A percentile compares a stretch with the other conserved stretches of the same genome.
phyloP scores from a whole-genome alignment of 1,140 invertebrate species.

The Calephelis nemesis region DNA sequence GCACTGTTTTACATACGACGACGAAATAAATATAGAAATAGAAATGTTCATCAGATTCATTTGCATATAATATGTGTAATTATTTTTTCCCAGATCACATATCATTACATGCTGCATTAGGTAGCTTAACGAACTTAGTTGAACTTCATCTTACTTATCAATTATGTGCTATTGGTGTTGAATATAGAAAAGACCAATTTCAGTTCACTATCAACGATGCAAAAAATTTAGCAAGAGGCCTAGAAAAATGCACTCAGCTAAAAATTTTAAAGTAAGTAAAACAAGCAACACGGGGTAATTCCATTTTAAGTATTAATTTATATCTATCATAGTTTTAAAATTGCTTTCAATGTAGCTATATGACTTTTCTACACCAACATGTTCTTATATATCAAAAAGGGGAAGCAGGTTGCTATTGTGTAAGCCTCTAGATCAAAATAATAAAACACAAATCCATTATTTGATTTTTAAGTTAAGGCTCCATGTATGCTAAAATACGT shows the following conservation, averaged over 20 bases:
- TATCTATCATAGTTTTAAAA: neutral
- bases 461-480: neutral
- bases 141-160: conserved; percentile 72
- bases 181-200: conserved; percentile 71
- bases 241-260: conserved; percentile 65
- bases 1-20: too few species aligned
- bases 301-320: too few species aligned
- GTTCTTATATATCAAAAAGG: too few species aligned
- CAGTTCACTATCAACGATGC: conserved; percentile 74
- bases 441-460: neutral
- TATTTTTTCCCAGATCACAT: conserved; percentile 65
- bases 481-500: too few species aligned
- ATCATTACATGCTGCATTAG: conserved; percentile 70
- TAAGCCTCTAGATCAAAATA: too few species aligned
- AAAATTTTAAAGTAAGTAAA: conserved; percentile 58
- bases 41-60: too few species aligned
- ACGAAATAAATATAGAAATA: too few species aligned
- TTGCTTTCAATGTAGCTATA: neutral
- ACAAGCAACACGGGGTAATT: too few species aligned
- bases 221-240: conserved; percentile 65
- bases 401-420: too few species aligned
- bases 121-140: conserved; percentile 67
- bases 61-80: neutral
- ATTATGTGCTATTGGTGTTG: conserved; percentile 53
- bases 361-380: too few species aligned